Evolutionary conservation across 2,113 vertebrate genomes (phyloP), one percentile per base, ranked within the genome.

Genomic region (mouse (Mus musculus)): DNA sequence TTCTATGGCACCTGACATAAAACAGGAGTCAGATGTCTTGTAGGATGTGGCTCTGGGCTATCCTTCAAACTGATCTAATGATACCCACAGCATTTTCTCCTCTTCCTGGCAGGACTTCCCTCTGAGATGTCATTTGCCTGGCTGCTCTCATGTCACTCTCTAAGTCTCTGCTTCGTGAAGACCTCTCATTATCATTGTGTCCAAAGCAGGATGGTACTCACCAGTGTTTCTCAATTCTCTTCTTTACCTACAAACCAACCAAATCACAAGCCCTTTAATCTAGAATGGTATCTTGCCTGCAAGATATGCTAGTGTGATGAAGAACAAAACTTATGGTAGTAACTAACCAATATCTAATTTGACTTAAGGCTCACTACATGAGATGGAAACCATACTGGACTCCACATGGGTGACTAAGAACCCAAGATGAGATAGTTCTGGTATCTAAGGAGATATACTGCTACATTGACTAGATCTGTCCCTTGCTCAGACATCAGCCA

Each of bases 141-240:
- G 7, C 26, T 9, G 30, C 16, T 33, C 17, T 8, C 42, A 30
- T 81, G 20, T 72, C 16, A 3, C 80, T 80, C 49, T 78, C 65
- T 7, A 52, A 7, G 17, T 71, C 36, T 92, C 46, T 67, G 26
- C 33, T 59, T 84, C 54, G 49, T 59, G 52, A 88, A 56, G 63
- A 2, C 1, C n/a, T 88, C 36, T 36, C 4, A 1, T 28, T n/a
- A 13, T 2, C 33, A 39, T 3, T 49, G 4, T 5, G 5, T 61
- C 24, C 28, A 67, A 59, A 76, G 33, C 26, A 59, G 24, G 16
- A 36, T 19, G 39, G 16, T 24, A 12, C 61, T 46, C 26, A 46
- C 16, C 12, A 30, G 26, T 36, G 26, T 7, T 30, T 77, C 13
- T 95, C 19, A 10, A n/a, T 52, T 76, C 28, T 81, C 78, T 42